phyloP scores from a whole-genome alignment of 2,797 vertebrate genomes.

The Taenioides sp. region DNA sequence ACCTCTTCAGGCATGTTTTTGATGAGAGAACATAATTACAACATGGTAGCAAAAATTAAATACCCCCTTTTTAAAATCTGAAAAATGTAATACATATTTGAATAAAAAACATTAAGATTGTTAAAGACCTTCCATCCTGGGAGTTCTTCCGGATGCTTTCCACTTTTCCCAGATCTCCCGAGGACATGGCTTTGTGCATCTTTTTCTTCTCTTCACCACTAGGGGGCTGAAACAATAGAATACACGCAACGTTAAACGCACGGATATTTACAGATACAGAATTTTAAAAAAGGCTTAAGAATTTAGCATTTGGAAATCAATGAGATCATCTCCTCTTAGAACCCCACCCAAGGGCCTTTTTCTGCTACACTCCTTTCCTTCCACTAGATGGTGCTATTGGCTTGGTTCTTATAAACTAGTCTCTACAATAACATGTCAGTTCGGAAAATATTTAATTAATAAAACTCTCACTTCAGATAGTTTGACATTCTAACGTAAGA shows the following conservation, averaged over 20 bases:
- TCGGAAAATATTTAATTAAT: neutral
- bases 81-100: too few relatives aligned
- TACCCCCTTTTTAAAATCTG: too few relatives aligned
- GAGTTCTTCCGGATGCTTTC: conserved; percentile 80
- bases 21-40: too few relatives aligned
- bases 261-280: neutral
- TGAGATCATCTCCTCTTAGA: neutral
- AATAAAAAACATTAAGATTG: too few relatives aligned
- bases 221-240: conserved; percentile 71
- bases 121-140: conserved; percentile 86
- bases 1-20: too few relatives aligned
- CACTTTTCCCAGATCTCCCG: conserved; percentile 88
- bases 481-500: neutral
- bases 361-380: neutral
- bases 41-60: too few relatives aligned
- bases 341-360: neutral
- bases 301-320: neutral
- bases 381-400: conserved; percentile 61
- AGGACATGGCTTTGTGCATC: conserved; percentile 92
- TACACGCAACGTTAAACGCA: conserved; percentile 9
- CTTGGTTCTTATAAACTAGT: neutral
- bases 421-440: neutral
- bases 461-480: neutral
- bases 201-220: conserved; percentile 79
- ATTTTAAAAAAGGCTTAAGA: neutral